phyloP scores from a whole-genome alignment of 2,888 invertebrate species.

The Watsonalla binaria region DNA sequence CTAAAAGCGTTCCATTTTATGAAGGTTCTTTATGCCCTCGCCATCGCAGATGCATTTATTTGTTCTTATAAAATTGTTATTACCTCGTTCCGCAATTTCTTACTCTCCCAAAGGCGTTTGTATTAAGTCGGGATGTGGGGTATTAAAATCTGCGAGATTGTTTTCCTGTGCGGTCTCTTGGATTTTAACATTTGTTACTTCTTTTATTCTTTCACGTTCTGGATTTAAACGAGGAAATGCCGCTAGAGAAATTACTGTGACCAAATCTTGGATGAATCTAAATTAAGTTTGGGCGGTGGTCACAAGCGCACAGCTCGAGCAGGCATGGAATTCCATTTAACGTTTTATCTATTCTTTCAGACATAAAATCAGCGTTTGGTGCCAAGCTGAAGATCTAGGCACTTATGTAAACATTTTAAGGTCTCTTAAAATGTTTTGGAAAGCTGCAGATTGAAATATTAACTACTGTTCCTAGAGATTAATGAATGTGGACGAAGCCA shows the following conservation, averaged over 20 bases:
- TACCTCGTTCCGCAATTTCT: constrained; percentile 44
- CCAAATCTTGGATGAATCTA: constrained; percentile 25
- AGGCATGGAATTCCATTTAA: constrained; percentile 23
- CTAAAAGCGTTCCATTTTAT: constrained; percentile 65
- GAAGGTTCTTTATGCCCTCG: constrained; percentile 52
- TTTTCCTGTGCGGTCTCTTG: constrained; percentile 13
- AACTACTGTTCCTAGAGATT: too few relatives aligned
- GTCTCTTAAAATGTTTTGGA: too few relatives aligned
- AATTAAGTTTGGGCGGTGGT: constrained; percentile 42
- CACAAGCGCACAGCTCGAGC: constrained; percentile 24
- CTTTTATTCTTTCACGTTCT: neutral
- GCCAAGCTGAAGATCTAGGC: neutral
- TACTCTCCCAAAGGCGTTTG: constrained; percentile 31
- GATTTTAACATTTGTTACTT: neutral
- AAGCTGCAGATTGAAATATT: too few relatives aligned
- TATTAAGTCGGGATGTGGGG: constrained; percentile 31
- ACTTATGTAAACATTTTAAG: too few relatives aligned
- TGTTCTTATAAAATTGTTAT: constrained; percentile 64
- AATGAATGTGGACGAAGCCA: too few relatives aligned
- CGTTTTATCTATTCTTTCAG: constrained; percentile 5
- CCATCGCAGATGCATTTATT: constrained; percentile 58
- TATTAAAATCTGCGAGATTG: constrained; percentile 37
- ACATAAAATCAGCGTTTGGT: neutral
- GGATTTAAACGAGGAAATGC: too few relatives aligned
- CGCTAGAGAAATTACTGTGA: constrained; percentile 15